Evolutionary conservation across 2,888 invertebrate species (phyloP), one percentile per base, ranked within the genome.

Genomic region (Caenorhabditis sp.): DNA sequence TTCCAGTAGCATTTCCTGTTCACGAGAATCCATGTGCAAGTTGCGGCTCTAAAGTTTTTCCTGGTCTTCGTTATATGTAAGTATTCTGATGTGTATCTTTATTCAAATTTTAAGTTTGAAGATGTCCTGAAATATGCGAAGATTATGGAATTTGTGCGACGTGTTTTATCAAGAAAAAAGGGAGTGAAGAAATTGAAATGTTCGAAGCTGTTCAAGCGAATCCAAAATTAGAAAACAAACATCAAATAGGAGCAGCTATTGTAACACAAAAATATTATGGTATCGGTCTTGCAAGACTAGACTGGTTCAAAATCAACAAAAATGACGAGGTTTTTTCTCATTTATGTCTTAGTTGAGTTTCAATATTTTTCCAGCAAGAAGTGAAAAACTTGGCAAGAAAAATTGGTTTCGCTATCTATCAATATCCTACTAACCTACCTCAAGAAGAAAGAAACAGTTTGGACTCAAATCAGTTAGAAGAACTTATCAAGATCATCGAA

Each of bases 111-210:
- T 3, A 3, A 43, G 27, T 19, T 58, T 68, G 17, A 26, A 75
- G 75, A 14, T 75, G 75, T 54, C 70, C 75, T 23, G 75, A 75
- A 43, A 70, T 75, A 50, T 69, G 69, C 24, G 66, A 63, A 5
- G 75, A 75, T n/a, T 75, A 75, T 59, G 75, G 75, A 31, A 75
- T 75, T 1, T 75, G 75, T 55, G 75, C 75, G 2, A 75, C 75
- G 10, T 75, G 75, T 58, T 75, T 75, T 21, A 75, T 75, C 36
- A 76, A 71, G 14, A 76, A 71, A 49, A 67, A 71, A 27, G 76
- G 69, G 59, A 58, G 26, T 6, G 68, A 68, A n/a, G 71, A 76
- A 57, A 71, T 71, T 24, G 70, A 68, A 53, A 37, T 69, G 2
- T 76, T 76, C 21, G 76, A 76, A 31, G 75, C 75, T 43, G 69